phyloP scores from a whole-genome alignment of 2,888 invertebrate species.

The Chrysotoxum bicinctum region DNA sequence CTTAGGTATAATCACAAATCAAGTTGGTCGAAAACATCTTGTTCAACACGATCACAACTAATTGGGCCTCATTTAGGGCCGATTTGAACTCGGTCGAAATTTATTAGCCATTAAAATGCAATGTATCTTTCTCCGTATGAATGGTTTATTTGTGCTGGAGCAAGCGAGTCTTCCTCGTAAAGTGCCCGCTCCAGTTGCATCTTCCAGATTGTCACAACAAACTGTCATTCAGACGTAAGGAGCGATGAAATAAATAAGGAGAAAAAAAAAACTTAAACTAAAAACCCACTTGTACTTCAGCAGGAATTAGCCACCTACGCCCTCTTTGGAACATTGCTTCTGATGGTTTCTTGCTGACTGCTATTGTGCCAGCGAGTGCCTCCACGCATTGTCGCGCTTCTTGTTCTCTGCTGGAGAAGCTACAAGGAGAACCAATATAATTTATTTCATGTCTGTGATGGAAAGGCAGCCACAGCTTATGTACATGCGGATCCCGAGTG shows the following conservation, averaged over 20 bases:
- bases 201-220: constrained; percentile 61
- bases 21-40: constrained; percentile 51
- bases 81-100: constrained; percentile 40
- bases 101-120: constrained; percentile 59
- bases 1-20: constrained; percentile 37
- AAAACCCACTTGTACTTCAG: constrained; percentile 51
- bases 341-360: constrained; percentile 40
- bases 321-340: constrained; percentile 45
- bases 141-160: constrained; percentile 21
- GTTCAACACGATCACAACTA: constrained; percentile 58
- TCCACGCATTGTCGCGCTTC: constrained; percentile 35
- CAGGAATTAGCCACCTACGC: constrained; percentile 54
- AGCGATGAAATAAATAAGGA: constrained; percentile 46
- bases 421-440: constrained; percentile 49
- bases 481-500: constrained; percentile 13
- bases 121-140: constrained; percentile 48
- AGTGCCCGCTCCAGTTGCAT: constrained; percentile 44
- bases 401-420: constrained; percentile 44
- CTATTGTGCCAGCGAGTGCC: constrained; percentile 48
- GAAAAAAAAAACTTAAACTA: constrained; percentile 20
- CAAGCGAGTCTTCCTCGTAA: neutral
- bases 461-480: constrained; percentile 26
- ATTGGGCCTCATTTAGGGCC: constrained; percentile 51
- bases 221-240: constrained; percentile 50
- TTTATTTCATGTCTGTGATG: constrained; percentile 58